Evolutionary conservation across 2,888 invertebrate genomes (phyloP), one percentile per base, ranked within the genome.

Genomic region (Phaonia tiefii): DNA sequence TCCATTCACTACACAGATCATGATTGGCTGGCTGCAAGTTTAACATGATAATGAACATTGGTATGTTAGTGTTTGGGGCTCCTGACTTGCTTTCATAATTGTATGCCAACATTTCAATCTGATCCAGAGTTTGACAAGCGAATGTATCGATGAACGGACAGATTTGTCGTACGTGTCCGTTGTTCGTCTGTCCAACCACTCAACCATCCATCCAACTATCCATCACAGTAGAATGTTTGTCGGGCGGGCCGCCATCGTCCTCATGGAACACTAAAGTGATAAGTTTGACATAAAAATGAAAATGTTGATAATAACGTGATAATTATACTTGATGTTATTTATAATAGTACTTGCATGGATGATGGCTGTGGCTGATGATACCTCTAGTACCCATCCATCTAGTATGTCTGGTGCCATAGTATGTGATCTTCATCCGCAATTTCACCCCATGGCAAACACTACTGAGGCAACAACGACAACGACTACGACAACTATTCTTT

Each of bases 291-390:
- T 60, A 26, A 15, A 73, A 56, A 80, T 63, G 39, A 77, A 80
- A 80, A 77, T 80, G 74, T 77, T 80, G 80, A 80, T 80, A 80
- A 80, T 77, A 77, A 77, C 70, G 80, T 80, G 80, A 80, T 80
- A 80, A 80, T 80, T 80, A 77, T 66, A 80, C 77, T 71, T 77
- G 77, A 80, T 69, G 69, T 2, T 17, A 25, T 31, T 31, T 31
- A 31, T 31, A 31, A 31, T 31, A 31, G 4, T 31, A 31, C 31
- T 49, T 17, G 15, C 7, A n/a, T n/a, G n/a, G n/a, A n/a, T n/a
- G n/a, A n/a, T 15, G 15, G 15, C 51, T 22, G 51, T 22, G 8
- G 20, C 17, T 49, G 8, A 8, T 22, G 1, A 17, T 20, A 5
- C 22, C 51, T 20, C 60, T 20, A 60, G 37, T 20, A 37, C 63